A percentile compares a stretch with the other conserved stretches of the same genome.
phyloP scores from a whole-genome alignment of 1,140 invertebrate species.

The Megalopta genalis region DNA sequence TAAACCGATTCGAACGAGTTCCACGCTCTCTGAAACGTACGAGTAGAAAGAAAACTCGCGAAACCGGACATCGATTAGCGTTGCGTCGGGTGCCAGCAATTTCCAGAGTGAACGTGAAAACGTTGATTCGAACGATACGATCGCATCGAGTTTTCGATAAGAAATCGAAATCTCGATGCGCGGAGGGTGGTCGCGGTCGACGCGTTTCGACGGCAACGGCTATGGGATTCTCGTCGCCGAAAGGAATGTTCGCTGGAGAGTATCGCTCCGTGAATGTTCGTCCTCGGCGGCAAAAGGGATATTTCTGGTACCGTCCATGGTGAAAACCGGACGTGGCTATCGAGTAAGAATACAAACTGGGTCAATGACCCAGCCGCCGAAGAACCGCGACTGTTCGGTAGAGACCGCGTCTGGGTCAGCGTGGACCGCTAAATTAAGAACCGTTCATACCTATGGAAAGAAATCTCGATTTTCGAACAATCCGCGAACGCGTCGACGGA shows the following conservation, averaged over 20 bases:
- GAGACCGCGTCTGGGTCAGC: slow-evolving; percentile 14
- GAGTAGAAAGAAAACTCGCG: neutral
- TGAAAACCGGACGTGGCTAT: slow-evolving; percentile 49
- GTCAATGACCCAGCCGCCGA: slow-evolving; percentile 41
- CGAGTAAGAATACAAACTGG: slow-evolving; percentile 47
- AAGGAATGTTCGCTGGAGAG: no score
- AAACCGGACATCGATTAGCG: slow-evolving; percentile 23
- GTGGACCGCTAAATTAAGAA: slow-evolving; percentile 13
- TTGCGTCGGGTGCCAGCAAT: neutral
- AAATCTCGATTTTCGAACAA: neutral
- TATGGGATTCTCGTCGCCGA: no score
- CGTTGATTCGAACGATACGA: neutral
- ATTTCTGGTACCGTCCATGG: slow-evolving; percentile 45
- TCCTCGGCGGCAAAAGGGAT: slow-evolving; percentile 31
- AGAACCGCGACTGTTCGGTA: slow-evolving; percentile 38
- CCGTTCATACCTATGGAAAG: slow-evolving; percentile 7
- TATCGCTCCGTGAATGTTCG: neutral
- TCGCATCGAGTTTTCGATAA: neutral
- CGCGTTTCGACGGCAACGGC: no score
- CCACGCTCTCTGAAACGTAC: slow-evolving; percentile 10
- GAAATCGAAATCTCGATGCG: no score
- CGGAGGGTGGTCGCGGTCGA: neutral
- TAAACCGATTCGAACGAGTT: slow-evolving; percentile 44
- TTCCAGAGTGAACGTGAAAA: slow-evolving; percentile 4
- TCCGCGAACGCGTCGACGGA: neutral